Evolutionary conservation across 2,797 vertebrate species (phyloP).

Genomic region (Erethizon dorsatum): DNA sequence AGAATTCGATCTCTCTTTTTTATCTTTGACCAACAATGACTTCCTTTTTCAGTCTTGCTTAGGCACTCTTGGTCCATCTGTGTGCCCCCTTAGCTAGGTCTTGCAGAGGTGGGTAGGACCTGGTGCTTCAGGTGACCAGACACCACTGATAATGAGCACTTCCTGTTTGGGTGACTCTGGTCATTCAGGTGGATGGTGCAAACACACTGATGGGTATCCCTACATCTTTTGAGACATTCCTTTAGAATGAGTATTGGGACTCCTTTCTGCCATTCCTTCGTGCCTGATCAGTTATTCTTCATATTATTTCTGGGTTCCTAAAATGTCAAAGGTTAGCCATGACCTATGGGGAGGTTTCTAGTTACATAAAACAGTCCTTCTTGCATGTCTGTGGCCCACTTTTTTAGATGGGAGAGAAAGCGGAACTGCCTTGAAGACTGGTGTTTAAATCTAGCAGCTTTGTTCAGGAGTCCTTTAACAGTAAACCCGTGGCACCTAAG

Average conservation of each 20-base stretch:
- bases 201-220: neutral
- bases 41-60: neutral
- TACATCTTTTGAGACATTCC: slow-evolving; percentile 36
- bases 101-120: neutral
- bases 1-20: neutral
- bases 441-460: neutral
- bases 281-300: neutral
- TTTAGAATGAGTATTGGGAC: neutral
- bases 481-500: neutral
- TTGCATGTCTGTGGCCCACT: neutral
- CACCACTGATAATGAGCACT: neutral
- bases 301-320: neutral
- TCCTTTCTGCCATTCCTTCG: neutral
- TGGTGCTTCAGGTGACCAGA: rapidly evolving
- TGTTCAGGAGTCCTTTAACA: neutral
- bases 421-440: neutral
- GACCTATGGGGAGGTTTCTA: neutral
- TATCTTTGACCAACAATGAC: neutral
- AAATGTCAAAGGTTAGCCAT: neutral
- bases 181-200: neutral
- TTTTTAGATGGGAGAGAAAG: neutral
- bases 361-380: neutral
- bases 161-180: neutral
- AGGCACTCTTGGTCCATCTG: neutral
- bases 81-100: neutral